A percentile compares a stretch with the other conserved stretches of the same genome.
Evolutionary conservation across 2,113 vertebrate genomes (phyloP).

Genomic region (Oncorhynchus keta): DNA sequence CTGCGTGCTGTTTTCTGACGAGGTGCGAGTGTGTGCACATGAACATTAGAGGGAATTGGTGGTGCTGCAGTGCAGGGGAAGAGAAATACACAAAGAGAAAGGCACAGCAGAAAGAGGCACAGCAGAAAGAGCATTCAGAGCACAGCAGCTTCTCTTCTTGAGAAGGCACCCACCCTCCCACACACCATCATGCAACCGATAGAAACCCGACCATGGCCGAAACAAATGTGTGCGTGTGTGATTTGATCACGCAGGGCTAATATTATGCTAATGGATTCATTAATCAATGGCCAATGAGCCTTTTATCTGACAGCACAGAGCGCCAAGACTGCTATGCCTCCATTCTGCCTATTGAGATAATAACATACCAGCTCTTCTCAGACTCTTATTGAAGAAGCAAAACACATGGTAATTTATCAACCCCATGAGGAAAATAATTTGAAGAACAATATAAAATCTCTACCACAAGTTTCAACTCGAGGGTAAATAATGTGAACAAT

Average conservation of each 20-base stretch:
- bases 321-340: conserved; percentile 32
- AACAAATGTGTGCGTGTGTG: neutral
- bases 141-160: neutral
- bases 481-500: neutral
- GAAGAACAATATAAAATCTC: neutral
- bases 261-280: conserved; percentile 74
- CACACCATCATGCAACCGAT: conserved; percentile 6
- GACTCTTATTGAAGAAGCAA: neutral
- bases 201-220: conserved; percentile 17
- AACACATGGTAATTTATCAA: neutral
- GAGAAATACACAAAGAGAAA: neutral
- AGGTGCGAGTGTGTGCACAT: too few species aligned
- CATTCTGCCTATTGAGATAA: conserved; percentile 27
- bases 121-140: conserved; percentile 39
- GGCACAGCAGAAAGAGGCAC: neutral
- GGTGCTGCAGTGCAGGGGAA: too few species aligned
- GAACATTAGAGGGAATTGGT: too few species aligned
- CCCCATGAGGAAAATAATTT: too few species aligned
- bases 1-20: too few species aligned
- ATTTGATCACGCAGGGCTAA: conserved; percentile 53
- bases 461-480: neutral
- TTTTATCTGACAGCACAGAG: conserved; percentile 62
- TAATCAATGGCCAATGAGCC: conserved; percentile 66
- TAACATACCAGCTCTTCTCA: too few species aligned
- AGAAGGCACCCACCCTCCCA: neutral